phyloP scores from a whole-genome alignment of 2,113 vertebrate genomes.

The Gymnarchus niloticus region DNA sequence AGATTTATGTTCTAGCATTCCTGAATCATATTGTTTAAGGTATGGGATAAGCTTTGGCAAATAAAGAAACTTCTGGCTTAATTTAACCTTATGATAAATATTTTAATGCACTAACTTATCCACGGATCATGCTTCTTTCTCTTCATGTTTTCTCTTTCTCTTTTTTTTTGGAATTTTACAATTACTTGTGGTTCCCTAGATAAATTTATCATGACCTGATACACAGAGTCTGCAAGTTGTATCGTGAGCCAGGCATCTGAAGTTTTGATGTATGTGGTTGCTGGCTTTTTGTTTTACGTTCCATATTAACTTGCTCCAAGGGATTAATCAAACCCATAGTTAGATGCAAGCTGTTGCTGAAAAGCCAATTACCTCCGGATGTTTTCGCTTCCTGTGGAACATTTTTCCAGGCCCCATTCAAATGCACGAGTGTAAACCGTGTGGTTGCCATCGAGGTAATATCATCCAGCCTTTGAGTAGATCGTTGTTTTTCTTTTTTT shows the following conservation, averaged over 20 bases:
- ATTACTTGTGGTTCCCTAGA: slow-evolving; percentile 2
- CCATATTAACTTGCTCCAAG: slow-evolving; percentile 13
- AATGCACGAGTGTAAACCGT: neutral
- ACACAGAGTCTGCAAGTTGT: neutral
- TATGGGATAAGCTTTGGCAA: neutral
- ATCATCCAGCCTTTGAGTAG: neutral
- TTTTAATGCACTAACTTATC: neutral
- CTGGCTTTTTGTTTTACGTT: neutral
- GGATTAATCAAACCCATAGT: slow-evolving; percentile 8
- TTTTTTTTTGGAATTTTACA: neutral
- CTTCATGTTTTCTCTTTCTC: neutral
- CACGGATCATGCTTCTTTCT: neutral
- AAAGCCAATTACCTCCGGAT: slow-evolving; percentile 13
- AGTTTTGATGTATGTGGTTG: slow-evolving; percentile 7
- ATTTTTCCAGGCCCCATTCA: neutral
- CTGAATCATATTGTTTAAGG: neutral
- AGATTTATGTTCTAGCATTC: neutral
- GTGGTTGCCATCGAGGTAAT: neutral
- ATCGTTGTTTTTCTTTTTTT: neutral
- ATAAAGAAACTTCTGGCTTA: neutral
- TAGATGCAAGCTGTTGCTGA: neutral
- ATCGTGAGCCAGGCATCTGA: neutral
- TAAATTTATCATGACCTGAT: slow-evolving; percentile 3
- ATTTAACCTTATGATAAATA: neutral
- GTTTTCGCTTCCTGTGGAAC: slow-evolving; percentile 12